Evolutionary conservation across 2,888 invertebrate species (phyloP).

Genomic region (Ennomos fuscantarius): DNA sequence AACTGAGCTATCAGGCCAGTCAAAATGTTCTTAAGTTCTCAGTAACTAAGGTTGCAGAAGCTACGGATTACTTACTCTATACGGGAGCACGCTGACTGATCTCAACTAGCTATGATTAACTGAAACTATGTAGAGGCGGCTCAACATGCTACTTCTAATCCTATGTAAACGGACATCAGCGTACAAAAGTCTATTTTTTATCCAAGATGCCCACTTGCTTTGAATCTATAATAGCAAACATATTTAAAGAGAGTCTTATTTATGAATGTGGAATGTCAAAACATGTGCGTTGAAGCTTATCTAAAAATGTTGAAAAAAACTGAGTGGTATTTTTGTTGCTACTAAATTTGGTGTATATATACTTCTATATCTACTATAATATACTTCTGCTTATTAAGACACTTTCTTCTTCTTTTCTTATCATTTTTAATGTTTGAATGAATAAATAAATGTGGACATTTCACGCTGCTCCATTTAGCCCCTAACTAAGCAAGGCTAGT

Average conservation of each 20-base stretch:
- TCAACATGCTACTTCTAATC: conserved; percentile 18
- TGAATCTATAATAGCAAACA: conserved; percentile 16
- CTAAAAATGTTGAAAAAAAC: conserved; percentile 22
- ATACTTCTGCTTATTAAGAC: neutral
- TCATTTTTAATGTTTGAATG: too few species aligned
- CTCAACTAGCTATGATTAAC: conserved; percentile 15
- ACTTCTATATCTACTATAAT: neutral
- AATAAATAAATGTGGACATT: too few species aligned
- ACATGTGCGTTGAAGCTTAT: conserved; percentile 23
- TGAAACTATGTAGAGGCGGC: conserved; percentile 13
- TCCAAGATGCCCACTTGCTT: conserved; percentile 15
- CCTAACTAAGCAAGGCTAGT: too few species aligned
- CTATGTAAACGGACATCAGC: conserved; percentile 17
- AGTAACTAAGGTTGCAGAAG: conserved; percentile 6
- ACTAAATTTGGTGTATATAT: too few species aligned
- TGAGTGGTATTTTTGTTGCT: conserved; percentile 19
- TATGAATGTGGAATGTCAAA: conserved; percentile 27
- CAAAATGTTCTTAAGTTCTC: conserved; percentile 9
- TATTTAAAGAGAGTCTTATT: conserved; percentile 21
- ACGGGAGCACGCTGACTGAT: conserved; percentile 18
- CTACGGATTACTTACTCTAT: conserved; percentile 12
- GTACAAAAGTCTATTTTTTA: conserved; percentile 20
- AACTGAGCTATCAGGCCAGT: too few species aligned
- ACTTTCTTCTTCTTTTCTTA: neutral
- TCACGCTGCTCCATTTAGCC: too few species aligned